A percentile compares a stretch with the other conserved stretches of the same genome.
Conservation (phyloP, 1,140 invertebrate genomes). For the Euschistus heros region DNA sequence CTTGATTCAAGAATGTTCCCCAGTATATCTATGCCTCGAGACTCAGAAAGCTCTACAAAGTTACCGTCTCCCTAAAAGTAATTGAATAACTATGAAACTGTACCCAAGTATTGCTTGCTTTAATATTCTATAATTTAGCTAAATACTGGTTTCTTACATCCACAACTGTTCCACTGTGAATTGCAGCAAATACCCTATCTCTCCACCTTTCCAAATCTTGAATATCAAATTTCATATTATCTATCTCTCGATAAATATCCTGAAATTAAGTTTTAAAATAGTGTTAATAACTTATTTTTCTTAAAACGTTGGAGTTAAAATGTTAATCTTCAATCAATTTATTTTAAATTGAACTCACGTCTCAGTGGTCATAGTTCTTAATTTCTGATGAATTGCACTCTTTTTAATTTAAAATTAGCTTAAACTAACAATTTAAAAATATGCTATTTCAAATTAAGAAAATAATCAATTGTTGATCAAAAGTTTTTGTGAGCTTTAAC, state of each 20-base stretch:
- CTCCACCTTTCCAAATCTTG: constrained; percentile 60
- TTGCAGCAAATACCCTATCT: constrained; percentile 60
- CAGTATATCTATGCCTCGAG: constrained; percentile 62
- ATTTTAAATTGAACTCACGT: no score
- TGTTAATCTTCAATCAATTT: no score
- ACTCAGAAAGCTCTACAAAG: constrained; percentile 46
- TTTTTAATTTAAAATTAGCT: no score
- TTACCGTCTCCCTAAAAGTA: constrained; percentile 27
- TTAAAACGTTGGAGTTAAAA: no score
- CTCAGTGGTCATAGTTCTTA: no score
- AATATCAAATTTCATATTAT: constrained; percentile 54
- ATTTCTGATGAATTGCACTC: no score
- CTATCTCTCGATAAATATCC: constrained; percentile 53
- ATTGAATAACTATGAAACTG: background rate
- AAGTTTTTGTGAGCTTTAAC: no score
- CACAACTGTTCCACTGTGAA: constrained; percentile 50
- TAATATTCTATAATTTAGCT: background rate
- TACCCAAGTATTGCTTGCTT: background rate
- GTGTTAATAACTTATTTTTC: no score
- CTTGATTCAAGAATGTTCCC: constrained; percentile 70
- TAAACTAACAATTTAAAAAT: no score
- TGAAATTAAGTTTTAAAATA: constrained; percentile 24
- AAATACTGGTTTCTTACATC: constrained; percentile 37
- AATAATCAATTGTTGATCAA: no score
- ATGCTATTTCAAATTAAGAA: no score